Percentiles rank a stretch among this genome's conserved stretches.
These are phyloP conservation scores for Tricholauxania praeusta DNA, from an alignment of 2,888 invertebrate species.

Conservation along the genomic window DNA sequence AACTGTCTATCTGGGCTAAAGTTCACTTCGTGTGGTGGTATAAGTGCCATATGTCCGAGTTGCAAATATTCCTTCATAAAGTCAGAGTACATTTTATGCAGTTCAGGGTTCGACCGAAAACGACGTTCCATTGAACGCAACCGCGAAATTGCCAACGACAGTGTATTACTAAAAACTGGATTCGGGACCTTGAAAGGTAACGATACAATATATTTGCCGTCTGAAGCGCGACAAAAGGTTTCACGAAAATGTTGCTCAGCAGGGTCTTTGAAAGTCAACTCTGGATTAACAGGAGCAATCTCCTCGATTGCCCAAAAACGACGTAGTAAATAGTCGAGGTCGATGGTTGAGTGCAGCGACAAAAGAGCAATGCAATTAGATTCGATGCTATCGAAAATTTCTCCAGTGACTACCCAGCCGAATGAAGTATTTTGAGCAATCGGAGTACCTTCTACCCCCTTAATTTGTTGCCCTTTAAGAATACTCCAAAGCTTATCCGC, in stretches of 20 bases:
- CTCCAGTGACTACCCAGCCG: constrained; percentile 8
- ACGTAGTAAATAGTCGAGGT: constrained; percentile 11
- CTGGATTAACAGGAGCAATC: not conserved
- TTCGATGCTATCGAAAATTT: not conserved
- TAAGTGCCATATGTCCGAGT: constrained; percentile 35
- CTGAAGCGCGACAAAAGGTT: constrained; percentile 28
- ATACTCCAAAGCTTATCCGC: constrained; percentile 21
- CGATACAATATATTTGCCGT: constrained; percentile 38
- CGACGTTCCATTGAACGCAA: constrained; percentile 35
- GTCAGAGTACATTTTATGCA: constrained; percentile 14
- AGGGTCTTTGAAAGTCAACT: constrained; percentile 23
- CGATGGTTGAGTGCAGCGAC: not conserved
- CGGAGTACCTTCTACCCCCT: not conserved
- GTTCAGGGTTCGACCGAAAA: constrained; percentile 22
- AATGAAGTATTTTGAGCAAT: constrained; percentile 6
- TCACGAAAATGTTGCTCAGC: constrained; percentile 32
- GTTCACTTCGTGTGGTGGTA: constrained; percentile 16
- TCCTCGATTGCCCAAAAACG: constrained; percentile 16
- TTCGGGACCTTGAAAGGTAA: constrained; percentile 31
- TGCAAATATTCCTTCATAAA: constrained; percentile 39
- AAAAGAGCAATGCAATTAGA: not conserved
- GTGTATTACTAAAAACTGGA: constrained; percentile 34
- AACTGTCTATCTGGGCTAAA: constrained; percentile 26
- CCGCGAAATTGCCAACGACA: constrained; percentile 27
- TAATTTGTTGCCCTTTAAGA: too few species aligned